A percentile compares a stretch with the other conserved stretches of the same genome.
Evolutionary conservation across 53 echinoderm and acorn worm species (phyloP).

Genomic region (Luidia sarsii): DNA sequence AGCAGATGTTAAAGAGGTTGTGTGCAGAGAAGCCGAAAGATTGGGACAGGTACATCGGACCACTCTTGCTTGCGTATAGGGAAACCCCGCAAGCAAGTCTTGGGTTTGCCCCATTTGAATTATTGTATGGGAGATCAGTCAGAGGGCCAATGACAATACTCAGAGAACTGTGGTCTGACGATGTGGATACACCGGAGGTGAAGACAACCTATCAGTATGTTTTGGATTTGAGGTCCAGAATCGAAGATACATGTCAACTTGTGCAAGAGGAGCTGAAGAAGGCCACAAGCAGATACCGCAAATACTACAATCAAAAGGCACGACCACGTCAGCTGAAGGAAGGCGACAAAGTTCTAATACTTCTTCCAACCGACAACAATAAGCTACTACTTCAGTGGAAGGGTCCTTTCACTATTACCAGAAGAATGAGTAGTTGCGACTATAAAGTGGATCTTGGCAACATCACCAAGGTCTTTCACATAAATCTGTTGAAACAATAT

Average conservation of each 20-base stretch:
- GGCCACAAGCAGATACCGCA: constrained; percentile 10
- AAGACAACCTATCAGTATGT: constrained; percentile 60
- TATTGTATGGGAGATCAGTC: constrained; percentile 55
- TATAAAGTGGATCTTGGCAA: constrained; percentile 38
- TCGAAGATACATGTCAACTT: constrained; percentile 59
- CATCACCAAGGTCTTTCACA: constrained; percentile 20
- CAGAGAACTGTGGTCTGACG: constrained; percentile 49
- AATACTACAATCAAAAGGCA: constrained; percentile 14
- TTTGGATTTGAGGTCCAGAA: constrained; percentile 33
- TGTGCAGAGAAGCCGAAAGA: constrained; percentile 61
- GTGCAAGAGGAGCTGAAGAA: constrained; percentile 32
- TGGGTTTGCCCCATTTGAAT: constrained; percentile 64
- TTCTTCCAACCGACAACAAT: constrained; percentile 57
- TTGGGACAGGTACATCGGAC: too few species aligned
- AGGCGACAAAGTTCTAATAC: constrained; percentile 49
- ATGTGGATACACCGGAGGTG: constrained; percentile 19
- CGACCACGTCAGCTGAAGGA: constrained; percentile 13
- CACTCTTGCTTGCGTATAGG: constrained; percentile 54
- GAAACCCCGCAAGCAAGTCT: constrained; percentile 59
- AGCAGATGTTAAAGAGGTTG: constrained; percentile 44
- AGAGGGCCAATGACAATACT: constrained; percentile 60
- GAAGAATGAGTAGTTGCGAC: constrained; percentile 7
- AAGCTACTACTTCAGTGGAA: neutral
- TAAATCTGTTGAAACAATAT: constrained; percentile 41
- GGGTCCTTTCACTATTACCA: neutral